phyloP scores from a whole-genome alignment of 2,113 vertebrate genomes.

The Motacilla tschutschensis region DNA sequence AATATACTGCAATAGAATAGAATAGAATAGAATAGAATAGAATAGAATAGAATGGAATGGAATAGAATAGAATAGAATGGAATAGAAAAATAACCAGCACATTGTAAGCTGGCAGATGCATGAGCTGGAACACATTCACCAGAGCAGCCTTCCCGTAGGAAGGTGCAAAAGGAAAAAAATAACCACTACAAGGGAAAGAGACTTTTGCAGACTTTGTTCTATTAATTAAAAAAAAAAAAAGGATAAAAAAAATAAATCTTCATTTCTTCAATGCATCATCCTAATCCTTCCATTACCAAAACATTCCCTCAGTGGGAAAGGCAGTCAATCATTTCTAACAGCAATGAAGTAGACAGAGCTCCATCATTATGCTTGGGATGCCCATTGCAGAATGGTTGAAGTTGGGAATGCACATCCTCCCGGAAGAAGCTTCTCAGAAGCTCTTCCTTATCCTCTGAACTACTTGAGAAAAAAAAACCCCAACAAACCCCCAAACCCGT shows the following conservation, averaged over 20 bases:
- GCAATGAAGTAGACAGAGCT: background rate
- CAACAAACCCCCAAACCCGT: background rate
- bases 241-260: background rate
- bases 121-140: background rate
- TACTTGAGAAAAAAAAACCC: background rate
- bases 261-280: background rate
- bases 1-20: background rate
- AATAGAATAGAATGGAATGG: background rate
- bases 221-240: background rate
- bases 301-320: background rate
- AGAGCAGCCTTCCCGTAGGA: conserved; percentile 23
- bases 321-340: background rate
- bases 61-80: too few relatives aligned
- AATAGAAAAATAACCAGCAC: background rate
- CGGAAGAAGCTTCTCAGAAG: background rate
- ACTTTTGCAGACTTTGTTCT: background rate
- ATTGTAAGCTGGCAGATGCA: background rate
- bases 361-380: background rate
- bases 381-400: fast-evolving
- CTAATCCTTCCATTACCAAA: background rate
- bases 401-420: background rate
- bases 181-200: background rate
- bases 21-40: too few relatives aligned
- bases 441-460: background rate
- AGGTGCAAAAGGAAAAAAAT: conserved; percentile 22